Base-by-base conservation (phyloP, 2,888 invertebrate genomes). In the Diaphora mendica region DNA sequence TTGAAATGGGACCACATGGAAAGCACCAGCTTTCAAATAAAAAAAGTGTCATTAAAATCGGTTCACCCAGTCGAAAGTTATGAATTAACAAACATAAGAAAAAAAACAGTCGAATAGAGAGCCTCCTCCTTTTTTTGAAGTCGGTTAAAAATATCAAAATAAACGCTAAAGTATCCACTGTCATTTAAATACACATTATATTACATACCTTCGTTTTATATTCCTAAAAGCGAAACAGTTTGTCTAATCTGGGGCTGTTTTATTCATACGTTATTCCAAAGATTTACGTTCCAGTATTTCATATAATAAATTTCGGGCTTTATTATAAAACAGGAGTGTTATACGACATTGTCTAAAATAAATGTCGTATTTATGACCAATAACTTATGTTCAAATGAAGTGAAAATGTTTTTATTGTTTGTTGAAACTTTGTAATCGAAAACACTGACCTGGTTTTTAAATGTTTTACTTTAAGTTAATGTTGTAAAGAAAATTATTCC, bases 241-340 rank as follows among this genome's bases (percentile, higher is more conserved):
- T 48, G 59, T 69, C 33, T 70, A 62, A 64, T n/a, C 30, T 42
- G 42, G 62, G 33, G 64, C 30, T 67, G 71, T 26, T 72, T 64
- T 72, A 72, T 72, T 68, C 68, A 68, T 68, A 51, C 67, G 62
- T 74, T 81, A 71, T 74, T 77, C 62, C 76, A 78, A 77, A 66
- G 72, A 75, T 76, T 79, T 77, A 75, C 75, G 70, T 70, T 76
- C 71, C 62, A 72, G 72, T 74, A 70, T 76, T 76, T 64, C 48
- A 76, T 74, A 73, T 55, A 75, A 71, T 79, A 74, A 76, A 81
- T 76, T 74, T 69, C 51, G 20, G 23, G 48, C 67, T 67, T 66
- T 74, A 74, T 70, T 70, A 26, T 70, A 70, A 66, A 65, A 68
- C 68, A 72, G 26, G 23, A 39, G 9, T n/a, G 68, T 48, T 65